Conservation (phyloP, 1,140 invertebrate genomes). For the Goniozus legneri region DNA sequence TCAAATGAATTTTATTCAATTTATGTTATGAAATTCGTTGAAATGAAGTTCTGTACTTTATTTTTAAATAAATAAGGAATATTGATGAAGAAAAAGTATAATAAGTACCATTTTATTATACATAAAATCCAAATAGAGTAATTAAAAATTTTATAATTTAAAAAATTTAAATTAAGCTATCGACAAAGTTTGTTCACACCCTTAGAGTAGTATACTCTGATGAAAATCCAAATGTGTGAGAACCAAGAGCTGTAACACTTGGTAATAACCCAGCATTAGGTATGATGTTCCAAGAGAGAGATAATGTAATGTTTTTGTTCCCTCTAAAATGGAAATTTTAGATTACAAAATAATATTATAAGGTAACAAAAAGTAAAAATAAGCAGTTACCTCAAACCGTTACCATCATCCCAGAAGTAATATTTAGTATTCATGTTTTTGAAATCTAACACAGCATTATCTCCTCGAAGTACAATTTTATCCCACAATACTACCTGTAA, state of each 20-base stretch:
- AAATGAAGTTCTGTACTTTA: too few relatives aligned
- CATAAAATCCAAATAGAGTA: background rate
- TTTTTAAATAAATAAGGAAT: too few relatives aligned
- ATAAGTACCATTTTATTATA: too few relatives aligned
- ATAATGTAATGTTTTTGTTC: conserved; percentile 90
- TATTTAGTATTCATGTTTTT: conserved; percentile 97
- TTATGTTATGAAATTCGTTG: too few relatives aligned
- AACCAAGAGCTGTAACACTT: conserved; percentile 76
- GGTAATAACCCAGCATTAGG: conserved; percentile 95
- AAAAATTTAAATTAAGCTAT: conserved; percentile 1
- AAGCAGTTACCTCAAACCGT: conserved; percentile 79
- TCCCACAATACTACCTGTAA: conserved; percentile 95
- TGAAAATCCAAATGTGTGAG: conserved; percentile 87
- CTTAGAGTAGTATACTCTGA: conserved; percentile 78
- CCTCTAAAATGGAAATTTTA: conserved; percentile 70
- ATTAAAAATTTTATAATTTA: background rate
- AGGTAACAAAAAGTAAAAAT: too few relatives aligned
- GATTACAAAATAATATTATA: background rate
- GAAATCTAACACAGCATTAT: conserved; percentile 87
- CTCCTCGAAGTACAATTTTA: conserved; percentile 92
- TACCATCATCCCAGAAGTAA: conserved; percentile 99
- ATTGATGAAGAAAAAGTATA: too few relatives aligned
- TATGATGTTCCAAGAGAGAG: conserved; percentile 97
- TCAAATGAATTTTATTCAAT: too few relatives aligned
- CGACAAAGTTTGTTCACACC: conserved; percentile 54